Base-by-base conservation (phyloP, 1,140 invertebrate genomes). In the Philopotamus ludificatus region DNA sequence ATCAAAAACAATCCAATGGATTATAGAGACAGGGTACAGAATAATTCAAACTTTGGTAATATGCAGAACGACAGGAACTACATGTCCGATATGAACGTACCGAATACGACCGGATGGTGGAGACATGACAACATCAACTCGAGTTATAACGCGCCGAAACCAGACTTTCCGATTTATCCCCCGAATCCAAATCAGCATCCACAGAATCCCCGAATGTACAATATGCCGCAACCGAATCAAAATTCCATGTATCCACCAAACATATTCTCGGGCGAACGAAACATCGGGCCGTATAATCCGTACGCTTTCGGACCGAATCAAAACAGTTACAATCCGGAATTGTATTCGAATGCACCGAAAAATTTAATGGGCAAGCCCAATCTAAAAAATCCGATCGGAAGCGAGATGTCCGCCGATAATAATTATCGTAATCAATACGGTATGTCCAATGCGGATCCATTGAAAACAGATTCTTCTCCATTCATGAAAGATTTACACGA, bases 1-100 rank as follows among this genome's bases (percentile, higher is more conserved):
- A 61, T 50, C 8, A 68, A 68, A 22, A 57, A 34, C 12, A 34
- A 34, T 34, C 28, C 28, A 34, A 34, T 34, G 12, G 28, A 34
- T 34, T 34, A 34, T 12, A 12, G 28, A 34, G 28, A 34, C 12
- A 34, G 12, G 28, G 28, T 34, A 34, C 28, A 7, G 28, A 12
- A 34, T 34, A n/a, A n/a, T n/a, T n/a, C n/a, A n/a, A n/a, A n/a
- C n/a, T n/a, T n/a, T n/a, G n/a, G n/a, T n/a, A n/a, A n/a, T n/a
- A n/a, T n/a, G n/a, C n/a, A n/a, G n/a, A n/a, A n/a, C n/a, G n/a
- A n/a, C n/a, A n/a, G n/a, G n/a, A n/a, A n/a, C n/a, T n/a, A n/a
- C n/a, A n/a, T n/a, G n/a, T n/a, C n/a, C n/a, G n/a, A n/a, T 34
- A 4, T 7, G 12, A 34, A 34, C 12, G 28, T 34, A 34, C 12